A percentile compares a stretch with the other conserved stretches of the same genome.
These are phyloP conservation scores for Enhydra lutris DNA, from an alignment of 2,113 vertebrate genomes.

Conservation along the genomic window DNA sequence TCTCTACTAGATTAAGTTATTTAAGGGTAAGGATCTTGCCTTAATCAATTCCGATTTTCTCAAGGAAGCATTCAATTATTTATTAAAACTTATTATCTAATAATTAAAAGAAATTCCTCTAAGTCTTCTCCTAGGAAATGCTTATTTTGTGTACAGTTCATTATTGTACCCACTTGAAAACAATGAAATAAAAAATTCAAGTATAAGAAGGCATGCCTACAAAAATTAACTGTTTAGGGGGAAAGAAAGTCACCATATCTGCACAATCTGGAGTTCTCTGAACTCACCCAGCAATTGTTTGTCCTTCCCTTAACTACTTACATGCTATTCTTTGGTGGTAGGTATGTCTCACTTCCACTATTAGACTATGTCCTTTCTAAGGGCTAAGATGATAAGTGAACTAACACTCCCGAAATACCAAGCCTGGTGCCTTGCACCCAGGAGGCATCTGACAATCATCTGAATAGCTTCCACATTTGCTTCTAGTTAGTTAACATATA, in stretches of 20 bases:
- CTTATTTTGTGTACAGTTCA: not conserved
- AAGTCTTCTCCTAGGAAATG: not conserved
- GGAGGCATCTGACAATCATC: not conserved
- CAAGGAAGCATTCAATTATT: not conserved
- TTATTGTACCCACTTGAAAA: conserved; percentile 11
- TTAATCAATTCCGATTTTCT: conserved; percentile 29
- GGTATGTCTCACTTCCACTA: not conserved
- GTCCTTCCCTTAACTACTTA: not conserved
- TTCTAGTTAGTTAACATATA: no score
- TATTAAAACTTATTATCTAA: conserved; percentile 43
- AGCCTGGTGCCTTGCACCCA: not conserved
- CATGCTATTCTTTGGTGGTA: not conserved
- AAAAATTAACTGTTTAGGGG: not conserved
- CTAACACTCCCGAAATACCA: not conserved
- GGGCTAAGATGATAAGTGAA: not conserved
- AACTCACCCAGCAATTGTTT: not conserved
- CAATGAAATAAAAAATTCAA: not conserved
- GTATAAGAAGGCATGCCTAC: not conserved
- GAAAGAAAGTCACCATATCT: not conserved
- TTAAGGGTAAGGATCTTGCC: not conserved
- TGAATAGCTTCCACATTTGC: not conserved
- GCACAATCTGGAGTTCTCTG: not conserved
- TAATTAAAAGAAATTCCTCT: conserved; percentile 25
- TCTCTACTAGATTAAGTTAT: conserved; percentile 8
- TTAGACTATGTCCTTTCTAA: not conserved